Evolutionary conservation across 1,140 invertebrate genomes (phyloP).

Genomic region (Zaprionus inermis): DNA sequence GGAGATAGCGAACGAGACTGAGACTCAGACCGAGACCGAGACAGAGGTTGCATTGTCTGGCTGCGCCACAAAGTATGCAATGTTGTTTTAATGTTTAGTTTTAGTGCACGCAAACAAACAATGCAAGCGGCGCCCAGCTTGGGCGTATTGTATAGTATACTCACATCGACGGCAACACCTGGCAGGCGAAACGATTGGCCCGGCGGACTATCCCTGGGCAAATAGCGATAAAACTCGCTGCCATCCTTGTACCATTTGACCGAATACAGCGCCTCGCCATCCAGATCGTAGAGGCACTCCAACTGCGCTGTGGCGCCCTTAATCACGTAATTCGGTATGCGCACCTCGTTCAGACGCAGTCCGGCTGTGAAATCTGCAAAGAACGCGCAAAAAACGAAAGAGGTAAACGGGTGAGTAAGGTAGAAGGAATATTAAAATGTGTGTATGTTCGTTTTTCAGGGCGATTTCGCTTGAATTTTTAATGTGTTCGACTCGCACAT

Average conservation of each 20-base stretch:
- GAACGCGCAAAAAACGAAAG: slow-evolving; percentile 42
- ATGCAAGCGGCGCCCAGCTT: slow-evolving; percentile 7
- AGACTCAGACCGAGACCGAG: not conserved
- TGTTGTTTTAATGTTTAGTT: slow-evolving; percentile 71
- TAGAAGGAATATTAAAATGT: slow-evolving; percentile 20
- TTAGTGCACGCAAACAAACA: slow-evolving; percentile 42
- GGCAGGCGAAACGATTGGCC: slow-evolving; percentile 87
- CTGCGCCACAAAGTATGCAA: slow-evolving; percentile 69
- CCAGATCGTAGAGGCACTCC: slow-evolving; percentile 88
- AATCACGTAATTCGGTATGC: slow-evolving; percentile 88
- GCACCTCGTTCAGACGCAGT: slow-evolving; percentile 87
- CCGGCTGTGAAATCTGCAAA: slow-evolving; percentile 81
- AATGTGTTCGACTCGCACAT: slow-evolving; percentile 35
- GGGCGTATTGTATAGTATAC: slow-evolving; percentile 62
- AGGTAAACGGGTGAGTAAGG: slow-evolving; percentile 16
- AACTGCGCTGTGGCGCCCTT: slow-evolving; percentile 87
- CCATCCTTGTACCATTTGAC: slow-evolving; percentile 93
- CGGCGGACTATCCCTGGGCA: slow-evolving; percentile 88
- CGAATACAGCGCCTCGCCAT: slow-evolving; percentile 89
- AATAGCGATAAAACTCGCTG: slow-evolving; percentile 92
- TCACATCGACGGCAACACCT: slow-evolving; percentile 88
- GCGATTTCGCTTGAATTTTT: slow-evolving; percentile 53
- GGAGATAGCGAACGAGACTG: not conserved
- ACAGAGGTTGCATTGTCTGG: slow-evolving; percentile 47
- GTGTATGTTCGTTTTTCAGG: not conserved